Evolutionary conservation across 2,888 invertebrate species (phyloP), one percentile per base, ranked within the genome.

Genomic region (Saturnia japonica): DNA sequence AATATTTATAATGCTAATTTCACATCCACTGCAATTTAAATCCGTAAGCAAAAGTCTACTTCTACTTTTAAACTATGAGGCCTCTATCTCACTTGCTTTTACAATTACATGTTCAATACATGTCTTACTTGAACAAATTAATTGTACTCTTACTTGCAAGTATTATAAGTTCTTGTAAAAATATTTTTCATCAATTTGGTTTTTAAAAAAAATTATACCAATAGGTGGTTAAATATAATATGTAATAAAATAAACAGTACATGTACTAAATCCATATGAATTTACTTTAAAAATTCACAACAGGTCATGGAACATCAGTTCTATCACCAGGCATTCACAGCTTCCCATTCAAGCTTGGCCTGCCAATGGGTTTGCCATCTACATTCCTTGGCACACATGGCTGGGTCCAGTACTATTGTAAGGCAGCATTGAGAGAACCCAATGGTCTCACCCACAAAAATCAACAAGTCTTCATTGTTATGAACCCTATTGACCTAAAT

Each of bases 381-480:
- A 98, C 98, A 60, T 98, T 98, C 90, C 94, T 98, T 22, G 98
- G 98, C 47, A 98, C 98, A 76, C 98, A 98, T 82, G 98, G 98
- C 68, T 98, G 98, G 98, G 98, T 98, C 67, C 98, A 98, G 89
- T 98, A 98, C 90, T 98, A 96, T 86, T 98, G 98, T 85, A 98
- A 98, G 88, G 97, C 98, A 28, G 98, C 98, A 0, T 92, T 98
- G 25, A 94, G 98, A 68, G 98, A 98, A 82, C 97, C 98, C 11
- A 97, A 96, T 76, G 98, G 98, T 0, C 93, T 98, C 54, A 97
- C 98, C 8, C 98, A 98, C 86, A 98, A 98, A 89, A 98, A 98
- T 87, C 98, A 98, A 88, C 98, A 98, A 91, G 98, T 98, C n/a
- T 98, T 98, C 89, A 98, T 98, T 82, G 98, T 98, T 4, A 98